Conservation (phyloP, 2,888 invertebrate genomes). For the Drepanosiphum platanoidis region DNA sequence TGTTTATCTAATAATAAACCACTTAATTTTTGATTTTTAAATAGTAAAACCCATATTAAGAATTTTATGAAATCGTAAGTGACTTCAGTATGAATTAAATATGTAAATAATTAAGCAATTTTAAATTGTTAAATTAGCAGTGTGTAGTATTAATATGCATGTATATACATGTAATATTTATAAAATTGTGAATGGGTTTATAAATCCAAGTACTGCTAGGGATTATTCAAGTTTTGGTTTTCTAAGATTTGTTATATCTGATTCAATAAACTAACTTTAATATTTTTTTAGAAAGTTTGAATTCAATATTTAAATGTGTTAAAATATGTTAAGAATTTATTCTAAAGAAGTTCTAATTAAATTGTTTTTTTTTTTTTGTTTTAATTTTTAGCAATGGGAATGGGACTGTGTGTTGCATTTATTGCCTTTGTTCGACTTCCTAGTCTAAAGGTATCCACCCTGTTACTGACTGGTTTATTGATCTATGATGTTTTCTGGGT, state of each 20-base stretch:
- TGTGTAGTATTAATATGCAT: too few species aligned
- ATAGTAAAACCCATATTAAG: background rate
- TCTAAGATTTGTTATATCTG: too few species aligned
- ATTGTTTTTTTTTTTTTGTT: conserved; percentile 2
- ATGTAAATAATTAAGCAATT: too few species aligned
- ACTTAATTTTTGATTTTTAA: background rate
- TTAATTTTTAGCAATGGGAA: conserved; percentile 84
- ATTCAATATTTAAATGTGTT: background rate
- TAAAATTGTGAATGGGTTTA: background rate
- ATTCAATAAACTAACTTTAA: too few species aligned
- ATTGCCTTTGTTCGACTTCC: conserved; percentile 96
- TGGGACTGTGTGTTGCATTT: conserved; percentile 97
- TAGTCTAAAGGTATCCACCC: conserved; percentile 93
- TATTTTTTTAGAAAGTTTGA: too few species aligned
- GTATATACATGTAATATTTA: background rate
- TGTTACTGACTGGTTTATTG: conserved; percentile 90
- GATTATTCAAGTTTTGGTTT: background rate
- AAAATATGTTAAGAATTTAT: background rate
- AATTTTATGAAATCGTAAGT: background rate
- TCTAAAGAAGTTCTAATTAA: too few species aligned
- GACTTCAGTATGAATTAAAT: background rate
- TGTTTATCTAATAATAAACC: too few species aligned
- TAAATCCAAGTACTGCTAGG: background rate
- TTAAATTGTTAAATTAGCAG: too few species aligned
- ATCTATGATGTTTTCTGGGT: conserved; percentile 99